Conservation (phyloP, 2,113 vertebrate species). For the Dermatemys mawii region DNA sequence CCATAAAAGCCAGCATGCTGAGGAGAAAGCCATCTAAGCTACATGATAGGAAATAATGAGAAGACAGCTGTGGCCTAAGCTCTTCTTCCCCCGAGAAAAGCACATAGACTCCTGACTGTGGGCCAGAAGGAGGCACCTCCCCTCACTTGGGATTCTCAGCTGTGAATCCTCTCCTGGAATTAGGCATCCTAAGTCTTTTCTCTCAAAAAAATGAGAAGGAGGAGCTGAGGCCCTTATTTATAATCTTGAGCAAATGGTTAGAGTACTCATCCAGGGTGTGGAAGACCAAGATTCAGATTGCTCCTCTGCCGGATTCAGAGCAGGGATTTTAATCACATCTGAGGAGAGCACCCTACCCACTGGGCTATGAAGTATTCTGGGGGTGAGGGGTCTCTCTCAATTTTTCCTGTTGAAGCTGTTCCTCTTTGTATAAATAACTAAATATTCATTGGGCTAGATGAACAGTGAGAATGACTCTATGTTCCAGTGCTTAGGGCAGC, state of each 20-base stretch:
- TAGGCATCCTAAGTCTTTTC: neutral
- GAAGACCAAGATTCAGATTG: neutral
- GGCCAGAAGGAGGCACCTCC: neutral
- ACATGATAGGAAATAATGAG: no score
- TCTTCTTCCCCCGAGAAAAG: no score
- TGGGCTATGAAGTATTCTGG: neutral
- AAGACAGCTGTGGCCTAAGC: no score
- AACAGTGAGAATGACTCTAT: neutral
- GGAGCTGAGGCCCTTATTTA: neutral
- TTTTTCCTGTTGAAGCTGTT: neutral
- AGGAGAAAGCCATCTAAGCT: no score
- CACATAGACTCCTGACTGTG: neutral
- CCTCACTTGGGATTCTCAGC: neutral
- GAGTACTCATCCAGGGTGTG: neutral
- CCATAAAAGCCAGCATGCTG: no score
- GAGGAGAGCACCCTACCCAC: neutral
- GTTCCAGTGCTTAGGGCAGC: neutral
- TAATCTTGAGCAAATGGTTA: neutral
- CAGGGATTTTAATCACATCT: neutral
- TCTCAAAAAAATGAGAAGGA: neutral
- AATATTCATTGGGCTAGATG: neutral
- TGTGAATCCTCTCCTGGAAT: neutral
- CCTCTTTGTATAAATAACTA: neutral
- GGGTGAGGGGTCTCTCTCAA: neutral
- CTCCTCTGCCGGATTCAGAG: neutral